phyloP scores from a whole-genome alignment of 2,888 invertebrate species.

The Drosophila helvetica region DNA sequence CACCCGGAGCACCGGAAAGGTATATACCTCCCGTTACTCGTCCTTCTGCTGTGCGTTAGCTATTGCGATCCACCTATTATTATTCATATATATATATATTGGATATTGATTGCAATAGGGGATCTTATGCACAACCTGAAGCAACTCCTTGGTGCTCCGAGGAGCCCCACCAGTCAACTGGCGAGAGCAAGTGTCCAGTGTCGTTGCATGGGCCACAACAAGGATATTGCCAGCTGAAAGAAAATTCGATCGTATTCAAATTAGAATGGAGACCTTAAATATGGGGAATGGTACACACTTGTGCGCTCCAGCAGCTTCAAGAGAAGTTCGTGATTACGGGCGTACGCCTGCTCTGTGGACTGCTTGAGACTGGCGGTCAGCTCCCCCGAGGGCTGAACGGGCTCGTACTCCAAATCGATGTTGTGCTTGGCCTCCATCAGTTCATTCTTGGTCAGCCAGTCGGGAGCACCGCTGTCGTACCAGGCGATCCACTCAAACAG shows the following conservation, averaged over 20 bases:
- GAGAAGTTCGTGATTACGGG: constrained; percentile 86
- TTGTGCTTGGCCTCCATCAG: constrained; percentile 90
- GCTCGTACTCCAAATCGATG: constrained; percentile 89
- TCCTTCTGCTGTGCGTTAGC: too few relatives aligned
- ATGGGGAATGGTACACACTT: constrained; percentile 72
- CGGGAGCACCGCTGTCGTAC: constrained; percentile 91
- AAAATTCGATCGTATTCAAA: neutral
- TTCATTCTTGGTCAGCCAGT: constrained; percentile 91
- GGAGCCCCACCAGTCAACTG: constrained; percentile 88
- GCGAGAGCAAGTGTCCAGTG: constrained; percentile 92
- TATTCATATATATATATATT: too few relatives aligned
- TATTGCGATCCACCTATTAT: too few relatives aligned
- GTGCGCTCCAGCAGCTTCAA: constrained; percentile 86
- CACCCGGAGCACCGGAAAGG: too few relatives aligned
- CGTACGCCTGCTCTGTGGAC: constrained; percentile 88
- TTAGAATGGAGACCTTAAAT: too few relatives aligned
- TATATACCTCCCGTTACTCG: too few relatives aligned
- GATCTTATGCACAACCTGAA: constrained; percentile 90
- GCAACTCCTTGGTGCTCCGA: constrained; percentile 87
- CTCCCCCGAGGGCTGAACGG: constrained; percentile 85
- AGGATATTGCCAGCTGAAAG: constrained; percentile 90
- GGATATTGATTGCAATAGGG: constrained; percentile 96
- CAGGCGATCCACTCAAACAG: constrained; percentile 88
- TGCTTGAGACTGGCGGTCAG: constrained; percentile 86
- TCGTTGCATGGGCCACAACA: constrained; percentile 96